A percentile compares a stretch with the other conserved stretches of the same genome.
Evolutionary conservation across 2,888 invertebrate genomes (phyloP).

Genomic region (Schizaphis graminum): DNA sequence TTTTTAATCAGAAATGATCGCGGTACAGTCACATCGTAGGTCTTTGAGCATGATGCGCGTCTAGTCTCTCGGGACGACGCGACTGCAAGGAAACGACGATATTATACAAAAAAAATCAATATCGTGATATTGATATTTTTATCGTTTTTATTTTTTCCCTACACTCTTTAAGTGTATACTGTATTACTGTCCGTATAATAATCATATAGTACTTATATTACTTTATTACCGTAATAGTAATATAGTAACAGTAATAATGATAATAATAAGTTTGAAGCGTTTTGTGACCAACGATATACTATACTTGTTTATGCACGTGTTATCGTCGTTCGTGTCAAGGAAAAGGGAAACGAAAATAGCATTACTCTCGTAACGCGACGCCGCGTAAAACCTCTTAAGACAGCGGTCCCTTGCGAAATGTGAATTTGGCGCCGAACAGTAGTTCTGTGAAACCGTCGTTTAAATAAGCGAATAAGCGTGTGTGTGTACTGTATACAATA

Average conservation of each 20-base stretch:
- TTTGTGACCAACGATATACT: not conserved
- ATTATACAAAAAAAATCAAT: not conserved
- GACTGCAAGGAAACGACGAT: not conserved
- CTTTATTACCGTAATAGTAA: not conserved
- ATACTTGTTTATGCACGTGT: not conserved
- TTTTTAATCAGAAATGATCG: not conserved
- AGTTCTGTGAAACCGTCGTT: not conserved
- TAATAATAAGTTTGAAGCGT: not conserved
- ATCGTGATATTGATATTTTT: not conserved
- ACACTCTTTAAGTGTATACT: not conserved
- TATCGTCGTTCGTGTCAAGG: not conserved
- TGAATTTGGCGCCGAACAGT: constrained; percentile 19
- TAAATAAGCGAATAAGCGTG: not conserved
- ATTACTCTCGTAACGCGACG: not conserved
- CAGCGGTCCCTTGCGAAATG: not conserved
- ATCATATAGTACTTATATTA: constrained; percentile 14
- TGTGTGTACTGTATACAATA: not conserved
- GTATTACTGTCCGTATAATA: not conserved
- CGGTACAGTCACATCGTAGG: not conserved
- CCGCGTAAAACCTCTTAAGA: not conserved
- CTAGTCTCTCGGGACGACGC: not conserved
- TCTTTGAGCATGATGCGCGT: not conserved
- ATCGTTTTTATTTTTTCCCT: not conserved
- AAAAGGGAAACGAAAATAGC: not conserved
- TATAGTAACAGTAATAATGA: not conserved